Conservation (phyloP, 2,113 vertebrate genomes). For the Cairina moschata region DNA sequence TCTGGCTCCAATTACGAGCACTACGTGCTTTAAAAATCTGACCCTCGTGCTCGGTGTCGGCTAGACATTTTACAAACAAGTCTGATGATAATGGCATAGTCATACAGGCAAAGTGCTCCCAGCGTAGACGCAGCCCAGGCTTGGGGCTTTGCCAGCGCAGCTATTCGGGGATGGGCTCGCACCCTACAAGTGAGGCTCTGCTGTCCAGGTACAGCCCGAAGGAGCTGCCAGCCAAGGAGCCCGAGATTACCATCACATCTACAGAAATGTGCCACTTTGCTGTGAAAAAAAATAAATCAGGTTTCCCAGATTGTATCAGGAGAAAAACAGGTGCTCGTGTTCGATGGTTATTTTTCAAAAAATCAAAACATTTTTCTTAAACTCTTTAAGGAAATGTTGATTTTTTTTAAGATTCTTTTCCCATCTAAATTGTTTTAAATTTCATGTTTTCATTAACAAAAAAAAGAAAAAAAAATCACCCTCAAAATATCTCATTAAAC, state of each 20-base stretch:
- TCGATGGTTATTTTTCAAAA: neutral
- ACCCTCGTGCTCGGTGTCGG: neutral
- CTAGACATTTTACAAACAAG: constrained; percentile 11
- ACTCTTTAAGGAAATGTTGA: neutral
- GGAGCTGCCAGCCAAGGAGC: neutral
- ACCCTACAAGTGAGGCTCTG: neutral
- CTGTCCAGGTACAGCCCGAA: rapidly evolving
- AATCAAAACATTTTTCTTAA: neutral
- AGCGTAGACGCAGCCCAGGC: neutral
- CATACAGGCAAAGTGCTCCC: neutral
- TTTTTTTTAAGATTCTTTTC: neutral
- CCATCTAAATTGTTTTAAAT: too few relatives aligned
- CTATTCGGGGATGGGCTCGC: neutral
- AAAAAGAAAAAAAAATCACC: neutral
- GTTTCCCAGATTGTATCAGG: neutral
- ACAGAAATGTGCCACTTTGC: rapidly evolving
- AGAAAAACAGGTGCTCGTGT: rapidly evolving
- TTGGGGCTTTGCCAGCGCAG: neutral
- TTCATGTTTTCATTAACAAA: neutral
- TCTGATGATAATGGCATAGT: neutral
- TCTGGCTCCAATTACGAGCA: constrained; percentile 52
- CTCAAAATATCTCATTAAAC: neutral
- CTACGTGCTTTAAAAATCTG: constrained; percentile 34
- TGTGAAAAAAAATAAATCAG: neutral
- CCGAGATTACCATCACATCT: neutral